Base-by-base conservation (phyloP, 2,888 invertebrate species). In the Ctena decussata region DNA sequence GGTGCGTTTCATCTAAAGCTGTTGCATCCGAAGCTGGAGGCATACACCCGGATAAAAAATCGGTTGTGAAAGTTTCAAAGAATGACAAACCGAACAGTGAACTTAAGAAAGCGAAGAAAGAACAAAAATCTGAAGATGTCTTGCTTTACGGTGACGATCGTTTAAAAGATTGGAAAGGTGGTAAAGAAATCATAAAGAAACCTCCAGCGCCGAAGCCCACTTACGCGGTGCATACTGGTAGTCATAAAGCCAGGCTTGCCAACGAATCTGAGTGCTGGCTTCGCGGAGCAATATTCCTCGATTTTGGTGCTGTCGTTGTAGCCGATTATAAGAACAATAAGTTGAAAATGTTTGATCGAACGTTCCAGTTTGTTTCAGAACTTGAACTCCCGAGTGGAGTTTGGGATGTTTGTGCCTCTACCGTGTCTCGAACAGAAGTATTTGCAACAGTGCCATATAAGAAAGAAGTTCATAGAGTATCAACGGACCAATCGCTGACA, bases 301-400 rank as follows among this genome's bases (percentile, higher is more conserved):
- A 76, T 21, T 86, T 81, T 73, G 88, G 89, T 3, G 77, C 82
- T 60, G 49, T 90, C 0, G 80, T 91, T 27, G 77, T 89, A 11
- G 86, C 88, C 11, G 91, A 90, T 65, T 91, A 89, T 65, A 85
- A 86, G 76, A 91, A 90, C 74, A 87, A 89, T 71, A 90, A 85
- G 73, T 24, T 91, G 15, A 91, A 91, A 72, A 78, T 89, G 12
- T 91, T 89, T 65, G 80, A 84, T 57, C 57, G 82, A 0, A 73
- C 77, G 0, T 80, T 85, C 65, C 30, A 60, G n/a, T 80, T 86
- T 37, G 69, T 89, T 2, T 76, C 79, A 11, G 88, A 88, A 6
- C 41, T 89, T 1, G 85, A 87, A 39, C 53, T 91, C 0, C 75
- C 82, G 0, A 84, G 85, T 57, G 89, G 87, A 21, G 90, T 90